These are phyloP conservation scores for Corythornis madagascariensis DNA, from an alignment of 2,113 vertebrate genomes.

Conservation along the genomic window DNA sequence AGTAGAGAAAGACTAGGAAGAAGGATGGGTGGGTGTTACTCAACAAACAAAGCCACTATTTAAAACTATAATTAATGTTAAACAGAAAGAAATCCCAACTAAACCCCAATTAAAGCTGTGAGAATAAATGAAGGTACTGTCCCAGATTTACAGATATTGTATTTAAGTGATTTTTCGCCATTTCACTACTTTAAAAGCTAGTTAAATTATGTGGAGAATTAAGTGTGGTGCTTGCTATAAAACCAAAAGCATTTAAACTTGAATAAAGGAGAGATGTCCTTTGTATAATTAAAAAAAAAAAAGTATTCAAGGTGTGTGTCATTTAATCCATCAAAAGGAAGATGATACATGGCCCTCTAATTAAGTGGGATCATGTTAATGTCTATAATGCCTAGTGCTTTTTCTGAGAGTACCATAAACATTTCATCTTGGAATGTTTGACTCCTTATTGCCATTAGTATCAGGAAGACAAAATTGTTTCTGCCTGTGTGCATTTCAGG, in stretches of 20 bases:
- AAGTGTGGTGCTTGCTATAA: not conserved
- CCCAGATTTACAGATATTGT: not conserved
- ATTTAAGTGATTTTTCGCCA: not conserved
- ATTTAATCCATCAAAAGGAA: not conserved
- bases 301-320: not conserved
- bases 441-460: not conserved
- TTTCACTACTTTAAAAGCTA: not conserved
- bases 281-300: not conserved
- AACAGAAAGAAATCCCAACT: not conserved
- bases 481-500: not conserved
- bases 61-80: not conserved
- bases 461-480: not conserved
- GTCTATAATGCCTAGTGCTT: not conserved
- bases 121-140: not conserved
- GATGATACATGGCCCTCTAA: not conserved
- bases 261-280: not conserved
- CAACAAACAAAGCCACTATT: not conserved
- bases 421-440: not conserved
- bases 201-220: not conserved
- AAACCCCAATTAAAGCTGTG: not conserved
- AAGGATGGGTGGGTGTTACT: not conserved
- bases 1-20: not conserved
- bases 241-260: not conserved
- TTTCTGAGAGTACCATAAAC: not conserved
- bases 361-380: not conserved